Conservation (phyloP, 2,113 vertebrate species). For the Sinocyclocheilus grahami region DNA sequence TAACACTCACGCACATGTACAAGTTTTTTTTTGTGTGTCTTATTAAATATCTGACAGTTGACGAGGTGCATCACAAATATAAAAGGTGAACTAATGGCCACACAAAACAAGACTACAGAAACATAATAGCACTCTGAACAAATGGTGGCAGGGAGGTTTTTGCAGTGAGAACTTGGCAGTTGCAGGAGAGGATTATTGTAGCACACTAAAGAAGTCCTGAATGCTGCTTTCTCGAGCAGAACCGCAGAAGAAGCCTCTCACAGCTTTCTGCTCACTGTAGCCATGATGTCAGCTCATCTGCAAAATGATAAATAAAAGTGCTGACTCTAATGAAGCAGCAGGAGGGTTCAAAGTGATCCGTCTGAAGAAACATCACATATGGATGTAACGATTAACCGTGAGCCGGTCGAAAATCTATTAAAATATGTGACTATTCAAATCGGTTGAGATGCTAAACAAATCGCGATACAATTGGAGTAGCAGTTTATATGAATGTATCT, state of each 20-base stretch:
- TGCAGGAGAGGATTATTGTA: constrained; percentile 8
- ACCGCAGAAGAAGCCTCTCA: not conserved
- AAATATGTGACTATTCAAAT: too few relatives aligned
- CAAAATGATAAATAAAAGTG: not conserved
- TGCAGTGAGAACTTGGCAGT: not conserved
- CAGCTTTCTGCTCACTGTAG: not conserved
- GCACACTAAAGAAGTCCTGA: not conserved
- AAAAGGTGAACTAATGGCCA: too few relatives aligned
- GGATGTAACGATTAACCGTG: too few relatives aligned
- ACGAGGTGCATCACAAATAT: not conserved
- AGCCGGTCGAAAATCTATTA: too few relatives aligned
- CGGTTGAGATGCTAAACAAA: too few relatives aligned
- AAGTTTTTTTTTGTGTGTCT: not conserved
- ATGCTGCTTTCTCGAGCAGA: not conserved
- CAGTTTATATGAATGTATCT: too few relatives aligned
- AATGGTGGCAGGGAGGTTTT: not conserved
- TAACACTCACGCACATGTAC: not conserved
- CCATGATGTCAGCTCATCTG: constrained; percentile 25
- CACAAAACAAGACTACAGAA: not conserved
- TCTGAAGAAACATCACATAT: not conserved
- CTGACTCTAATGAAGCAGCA: not conserved
- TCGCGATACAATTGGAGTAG: too few relatives aligned
- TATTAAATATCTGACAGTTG: not conserved
- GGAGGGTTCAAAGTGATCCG: constrained; percentile 1
- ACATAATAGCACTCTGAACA: not conserved